These are phyloP conservation scores for Cydia splendana DNA, from an alignment of 1,140 invertebrate genomes.

Conservation along the genomic window DNA sequence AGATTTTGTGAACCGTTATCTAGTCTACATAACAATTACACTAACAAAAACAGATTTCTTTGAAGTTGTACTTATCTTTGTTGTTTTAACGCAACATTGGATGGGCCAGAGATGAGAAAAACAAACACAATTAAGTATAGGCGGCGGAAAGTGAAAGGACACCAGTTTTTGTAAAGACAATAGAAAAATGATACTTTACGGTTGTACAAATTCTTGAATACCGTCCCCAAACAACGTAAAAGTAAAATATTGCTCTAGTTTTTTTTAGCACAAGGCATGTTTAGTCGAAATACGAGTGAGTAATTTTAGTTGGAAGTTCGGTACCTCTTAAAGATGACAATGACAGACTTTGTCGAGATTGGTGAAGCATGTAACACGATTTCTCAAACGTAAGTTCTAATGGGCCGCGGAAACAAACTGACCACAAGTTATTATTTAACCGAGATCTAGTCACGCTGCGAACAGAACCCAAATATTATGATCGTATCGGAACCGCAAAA, in stretches of 20 bases:
- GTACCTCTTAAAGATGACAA: conserved; percentile 33
- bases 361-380: conserved; percentile 52
- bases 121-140: conserved; percentile 52
- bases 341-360: conserved; percentile 41
- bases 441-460: conserved; percentile 46
- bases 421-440: conserved; percentile 68
- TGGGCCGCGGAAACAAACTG: conserved; percentile 36
- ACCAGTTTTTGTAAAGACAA: conserved; percentile 57
- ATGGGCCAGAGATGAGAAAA: conserved; percentile 45
- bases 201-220: conserved; percentile 54
- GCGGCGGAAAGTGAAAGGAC: conserved; percentile 59
- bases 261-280: conserved; percentile 18
- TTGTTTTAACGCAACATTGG: conserved; percentile 42
- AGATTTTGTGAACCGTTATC: conserved; percentile 1
- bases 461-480: conserved; percentile 59
- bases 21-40: not conserved
- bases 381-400: conserved; percentile 52
- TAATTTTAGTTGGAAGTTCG: conserved; percentile 14
- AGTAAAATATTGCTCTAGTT: conserved; percentile 36
- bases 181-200: conserved; percentile 61
- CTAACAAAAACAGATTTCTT: conserved; percentile 13
- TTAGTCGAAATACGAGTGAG: not conserved
- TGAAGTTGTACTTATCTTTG: conserved; percentile 35
- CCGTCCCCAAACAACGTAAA: conserved; percentile 20
- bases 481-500: conserved; percentile 59